phyloP scores from a whole-genome alignment of 2,113 vertebrate species.

The Pycnonotus jocosus region DNA sequence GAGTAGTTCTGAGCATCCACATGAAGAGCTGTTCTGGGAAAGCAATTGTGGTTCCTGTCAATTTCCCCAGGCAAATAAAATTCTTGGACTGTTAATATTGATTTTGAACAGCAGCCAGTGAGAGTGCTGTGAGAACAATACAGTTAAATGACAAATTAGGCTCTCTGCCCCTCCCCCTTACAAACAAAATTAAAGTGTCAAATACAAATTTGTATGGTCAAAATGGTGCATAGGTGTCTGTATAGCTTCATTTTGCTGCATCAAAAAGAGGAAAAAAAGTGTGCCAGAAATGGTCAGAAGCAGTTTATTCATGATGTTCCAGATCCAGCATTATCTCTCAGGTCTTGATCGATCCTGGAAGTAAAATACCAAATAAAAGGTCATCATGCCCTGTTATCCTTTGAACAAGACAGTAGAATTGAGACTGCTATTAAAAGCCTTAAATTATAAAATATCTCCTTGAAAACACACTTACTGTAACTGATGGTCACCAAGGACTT shows the following conservation, averaged over 20 bases:
- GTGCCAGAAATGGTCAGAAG: neutral
- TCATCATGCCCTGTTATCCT: neutral
- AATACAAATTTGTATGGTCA: neutral
- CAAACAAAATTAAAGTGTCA: neutral
- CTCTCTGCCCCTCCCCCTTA: neutral
- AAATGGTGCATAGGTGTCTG: neutral
- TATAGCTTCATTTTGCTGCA: neutral
- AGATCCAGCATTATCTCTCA: neutral
- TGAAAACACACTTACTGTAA: slow-evolving; percentile 10
- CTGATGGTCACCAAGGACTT: slow-evolving; percentile 15
- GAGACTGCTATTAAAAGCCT: neutral
- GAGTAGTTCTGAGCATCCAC: neutral
- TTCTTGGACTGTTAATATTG: neutral
- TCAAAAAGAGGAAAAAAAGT: neutral
- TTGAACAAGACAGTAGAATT: neutral
- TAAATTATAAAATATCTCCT: neutral
- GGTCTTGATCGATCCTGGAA: neutral
- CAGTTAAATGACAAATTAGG: neutral
- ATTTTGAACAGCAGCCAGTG: neutral
- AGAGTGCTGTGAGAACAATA: neutral
- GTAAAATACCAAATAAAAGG: neutral
- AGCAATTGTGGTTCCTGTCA: neutral
- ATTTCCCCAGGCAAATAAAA: neutral
- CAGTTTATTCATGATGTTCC: neutral
- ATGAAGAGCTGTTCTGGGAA: neutral